phyloP scores from a whole-genome alignment of 2,888 invertebrate species.

The Ametastegia equiseti region DNA sequence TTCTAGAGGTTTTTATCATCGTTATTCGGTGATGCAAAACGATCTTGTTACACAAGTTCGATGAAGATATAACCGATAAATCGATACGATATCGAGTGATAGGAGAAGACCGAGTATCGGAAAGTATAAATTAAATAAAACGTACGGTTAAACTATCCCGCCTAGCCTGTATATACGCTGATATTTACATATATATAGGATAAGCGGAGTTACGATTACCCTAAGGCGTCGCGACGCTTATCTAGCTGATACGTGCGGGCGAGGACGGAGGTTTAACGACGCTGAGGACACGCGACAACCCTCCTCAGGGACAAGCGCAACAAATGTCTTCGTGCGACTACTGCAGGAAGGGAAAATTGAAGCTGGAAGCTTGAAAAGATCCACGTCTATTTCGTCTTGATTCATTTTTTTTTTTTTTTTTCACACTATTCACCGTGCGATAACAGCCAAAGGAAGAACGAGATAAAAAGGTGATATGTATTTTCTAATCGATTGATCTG shows the following conservation, averaged over 20 bases:
- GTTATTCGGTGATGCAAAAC: slow-evolving; percentile 21
- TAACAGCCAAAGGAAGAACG: too few relatives aligned
- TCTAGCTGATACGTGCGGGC: slow-evolving; percentile 29
- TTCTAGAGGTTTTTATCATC: slow-evolving; percentile 30
- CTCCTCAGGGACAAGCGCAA: slow-evolving; percentile 38
- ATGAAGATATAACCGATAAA: slow-evolving; percentile 27
- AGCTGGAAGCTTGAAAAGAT: too few relatives aligned
- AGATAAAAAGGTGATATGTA: too few relatives aligned
- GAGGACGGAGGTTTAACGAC: slow-evolving; percentile 40
- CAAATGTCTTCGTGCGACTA: slow-evolving; percentile 25
- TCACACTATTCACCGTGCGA: not conserved
- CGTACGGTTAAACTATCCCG: slow-evolving; percentile 16
- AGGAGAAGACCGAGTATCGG: not conserved
- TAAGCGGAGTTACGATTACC: slow-evolving; percentile 40
- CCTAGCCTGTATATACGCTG: not conserved
- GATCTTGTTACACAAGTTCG: slow-evolving; percentile 15
- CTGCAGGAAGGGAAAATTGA: too few relatives aligned
- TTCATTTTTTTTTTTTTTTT: not conserved
- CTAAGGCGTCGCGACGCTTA: slow-evolving; percentile 43
- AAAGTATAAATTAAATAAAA: slow-evolving; percentile 33
- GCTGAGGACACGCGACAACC: slow-evolving; percentile 45
- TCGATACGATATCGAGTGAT: not conserved
- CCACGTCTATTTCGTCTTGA: not conserved
- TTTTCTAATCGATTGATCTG: too few relatives aligned
- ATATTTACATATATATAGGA: slow-evolving; percentile 40